These are phyloP conservation scores for Hemibagrus guttatus DNA, from an alignment of 2,797 vertebrate genomes.

Conservation along the genomic window DNA sequence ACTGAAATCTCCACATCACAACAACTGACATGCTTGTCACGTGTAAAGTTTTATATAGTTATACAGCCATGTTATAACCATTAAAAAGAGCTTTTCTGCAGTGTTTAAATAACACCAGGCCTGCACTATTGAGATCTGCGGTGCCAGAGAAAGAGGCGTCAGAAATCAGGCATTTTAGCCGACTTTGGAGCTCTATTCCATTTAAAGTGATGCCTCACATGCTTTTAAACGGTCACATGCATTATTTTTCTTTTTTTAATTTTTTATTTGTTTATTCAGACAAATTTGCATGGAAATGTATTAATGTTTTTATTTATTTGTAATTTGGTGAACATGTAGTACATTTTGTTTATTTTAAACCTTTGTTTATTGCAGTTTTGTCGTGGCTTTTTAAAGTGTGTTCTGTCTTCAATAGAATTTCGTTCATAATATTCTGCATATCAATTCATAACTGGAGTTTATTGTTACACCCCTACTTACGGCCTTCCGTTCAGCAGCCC, in stretches of 20 bases:
- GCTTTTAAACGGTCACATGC: no score
- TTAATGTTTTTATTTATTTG: no score
- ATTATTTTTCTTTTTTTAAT: no score
- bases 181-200: not conserved
- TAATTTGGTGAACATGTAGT: not conserved
- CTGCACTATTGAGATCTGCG: not conserved
- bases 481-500: not conserved
- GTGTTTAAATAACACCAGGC: no score
- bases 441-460: no score
- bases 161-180: not conserved
- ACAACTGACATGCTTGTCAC: not conserved
- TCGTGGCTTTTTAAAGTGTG: not conserved
- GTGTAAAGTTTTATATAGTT: no score
- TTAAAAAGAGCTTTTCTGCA: not conserved
- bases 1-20: not conserved
- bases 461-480: not conserved
- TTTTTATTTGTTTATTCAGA: not conserved
- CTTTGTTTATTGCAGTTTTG: no score
- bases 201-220: not conserved
- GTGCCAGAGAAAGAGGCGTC: not conserved
- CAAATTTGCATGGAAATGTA: not conserved
- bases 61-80: not conserved
- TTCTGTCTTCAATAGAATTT: not conserved
- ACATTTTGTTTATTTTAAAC: not conserved
- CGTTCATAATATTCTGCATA: not conserved